Conservation (phyloP, 2,797 vertebrate genomes). For the Ataeniobius toweri region DNA sequence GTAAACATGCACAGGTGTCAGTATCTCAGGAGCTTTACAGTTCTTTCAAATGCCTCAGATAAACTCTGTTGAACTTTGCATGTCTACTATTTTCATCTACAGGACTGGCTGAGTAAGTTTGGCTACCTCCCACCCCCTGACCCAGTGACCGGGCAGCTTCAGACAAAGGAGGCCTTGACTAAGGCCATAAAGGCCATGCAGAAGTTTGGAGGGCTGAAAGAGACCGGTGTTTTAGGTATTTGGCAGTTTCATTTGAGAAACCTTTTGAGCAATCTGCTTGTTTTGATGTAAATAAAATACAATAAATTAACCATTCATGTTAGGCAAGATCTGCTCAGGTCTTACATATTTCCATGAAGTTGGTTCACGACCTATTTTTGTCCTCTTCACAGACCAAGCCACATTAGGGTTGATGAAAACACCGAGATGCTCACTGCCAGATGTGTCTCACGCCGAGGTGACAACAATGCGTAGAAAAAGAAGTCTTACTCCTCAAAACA, state of each 20-base stretch:
- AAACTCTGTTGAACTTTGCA: conserved; percentile 37
- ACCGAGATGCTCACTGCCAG: conserved; percentile 93
- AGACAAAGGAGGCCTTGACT: conserved; percentile 90
- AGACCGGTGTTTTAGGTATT: conserved; percentile 74
- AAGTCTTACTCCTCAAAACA: conserved; percentile 75
- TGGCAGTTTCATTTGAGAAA: conserved; percentile 11
- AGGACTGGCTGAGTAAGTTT: conserved; percentile 97
- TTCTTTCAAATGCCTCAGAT: conserved; percentile 36
- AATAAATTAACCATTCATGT: too few species aligned
- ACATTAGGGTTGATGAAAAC: conserved; percentile 93
- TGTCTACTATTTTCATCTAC: conserved; percentile 38
- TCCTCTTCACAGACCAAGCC: conserved; percentile 82
- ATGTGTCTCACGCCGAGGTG: conserved; percentile 72
- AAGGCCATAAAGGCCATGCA: conserved; percentile 96
- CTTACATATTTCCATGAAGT: not conserved
- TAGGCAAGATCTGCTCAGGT: not conserved
- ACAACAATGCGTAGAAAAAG: conserved; percentile 80
- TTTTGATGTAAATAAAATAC: conserved; percentile 38
- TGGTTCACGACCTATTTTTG: conserved; percentile 6
- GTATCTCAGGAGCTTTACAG: conserved; percentile 28
- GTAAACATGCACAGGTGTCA: conserved; percentile 45
- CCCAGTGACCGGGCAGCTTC: conserved; percentile 87
- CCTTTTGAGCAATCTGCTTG: conserved; percentile 59
- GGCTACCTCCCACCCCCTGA: conserved; percentile 93
- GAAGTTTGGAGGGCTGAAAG: conserved; percentile 89